These are phyloP conservation scores for Leucoraja ocellata DNA, from an alignment of 2,797 vertebrate genomes.

Conservation along the genomic window DNA sequence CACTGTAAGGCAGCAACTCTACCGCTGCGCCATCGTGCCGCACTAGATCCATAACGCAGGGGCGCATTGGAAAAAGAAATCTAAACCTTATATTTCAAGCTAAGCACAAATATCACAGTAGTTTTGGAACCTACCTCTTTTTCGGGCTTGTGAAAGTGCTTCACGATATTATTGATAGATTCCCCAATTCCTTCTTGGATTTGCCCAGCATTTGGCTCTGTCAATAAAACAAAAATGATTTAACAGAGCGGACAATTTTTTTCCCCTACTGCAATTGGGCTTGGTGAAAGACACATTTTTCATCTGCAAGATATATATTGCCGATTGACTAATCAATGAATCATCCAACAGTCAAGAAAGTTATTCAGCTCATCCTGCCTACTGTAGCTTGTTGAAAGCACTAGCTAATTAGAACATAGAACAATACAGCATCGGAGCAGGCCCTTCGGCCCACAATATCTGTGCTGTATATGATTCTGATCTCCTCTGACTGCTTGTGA, in stretches of 20 bases:
- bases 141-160: constrained; percentile 95
- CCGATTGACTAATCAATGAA: not conserved
- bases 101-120: not conserved
- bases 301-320: not conserved
- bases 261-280: too few relatives aligned
- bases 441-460: too few relatives aligned
- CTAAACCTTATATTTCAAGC: too few relatives aligned
- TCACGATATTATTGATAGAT: constrained; percentile 91
- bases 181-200: constrained; percentile 94
- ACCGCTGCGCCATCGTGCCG: too few relatives aligned
- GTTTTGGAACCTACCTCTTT: constrained; percentile 74
- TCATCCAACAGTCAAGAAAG: not conserved
- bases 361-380: not conserved
- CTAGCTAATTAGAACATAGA: too few relatives aligned
- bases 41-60: too few relatives aligned
- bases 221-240: constrained; percentile 42
- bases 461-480: too few relatives aligned
- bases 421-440: too few relatives aligned
- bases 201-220: constrained; percentile 80
- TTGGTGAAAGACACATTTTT: not conserved
- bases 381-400: too few relatives aligned
- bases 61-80: too few relatives aligned
- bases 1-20: too few relatives aligned
- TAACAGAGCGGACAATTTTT: not conserved
- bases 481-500: too few relatives aligned